Conservation (phyloP, 2,797 vertebrate species). For the Dermochelys coriacea region DNA sequence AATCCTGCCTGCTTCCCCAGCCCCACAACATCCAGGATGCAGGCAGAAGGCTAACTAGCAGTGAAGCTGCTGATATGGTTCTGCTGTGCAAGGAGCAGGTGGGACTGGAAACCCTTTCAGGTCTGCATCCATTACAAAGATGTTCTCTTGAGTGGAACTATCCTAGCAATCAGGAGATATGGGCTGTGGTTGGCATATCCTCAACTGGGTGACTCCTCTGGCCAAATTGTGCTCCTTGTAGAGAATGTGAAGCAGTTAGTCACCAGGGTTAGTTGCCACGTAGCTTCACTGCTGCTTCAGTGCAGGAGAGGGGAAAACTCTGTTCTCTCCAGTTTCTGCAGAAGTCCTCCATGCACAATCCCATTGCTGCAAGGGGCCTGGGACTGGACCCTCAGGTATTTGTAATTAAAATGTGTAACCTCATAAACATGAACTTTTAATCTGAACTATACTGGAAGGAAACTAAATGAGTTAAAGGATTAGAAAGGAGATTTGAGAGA, state of each 20-base stretch:
- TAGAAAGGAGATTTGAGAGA: slow-evolving; percentile 34
- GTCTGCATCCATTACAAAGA: not conserved
- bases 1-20: not conserved
- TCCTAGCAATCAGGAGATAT: not conserved
- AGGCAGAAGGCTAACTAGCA: not conserved
- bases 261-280: not conserved
- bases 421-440: not conserved
- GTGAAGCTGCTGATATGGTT: not conserved
- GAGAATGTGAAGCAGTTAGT: accelerated
- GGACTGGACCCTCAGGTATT: not conserved
- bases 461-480: slow-evolving; percentile 27
- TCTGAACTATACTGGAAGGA: slow-evolving; percentile 7
- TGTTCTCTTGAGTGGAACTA: not conserved
- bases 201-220: not conserved
- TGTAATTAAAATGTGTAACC: not conserved
- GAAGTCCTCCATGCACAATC: accelerated
- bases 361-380: accelerated
- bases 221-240: not conserved
- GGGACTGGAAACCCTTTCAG: not conserved
- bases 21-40: not conserved
- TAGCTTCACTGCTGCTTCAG: accelerated
- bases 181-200: not conserved
- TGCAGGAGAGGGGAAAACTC: not conserved
- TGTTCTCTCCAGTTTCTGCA: not conserved
- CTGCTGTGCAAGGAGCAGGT: not conserved